Evolutionary conservation across 2,113 vertebrate species (phyloP), one percentile per base, ranked within the genome.

Genomic region (Myrmophylax atrothorax): DNA sequence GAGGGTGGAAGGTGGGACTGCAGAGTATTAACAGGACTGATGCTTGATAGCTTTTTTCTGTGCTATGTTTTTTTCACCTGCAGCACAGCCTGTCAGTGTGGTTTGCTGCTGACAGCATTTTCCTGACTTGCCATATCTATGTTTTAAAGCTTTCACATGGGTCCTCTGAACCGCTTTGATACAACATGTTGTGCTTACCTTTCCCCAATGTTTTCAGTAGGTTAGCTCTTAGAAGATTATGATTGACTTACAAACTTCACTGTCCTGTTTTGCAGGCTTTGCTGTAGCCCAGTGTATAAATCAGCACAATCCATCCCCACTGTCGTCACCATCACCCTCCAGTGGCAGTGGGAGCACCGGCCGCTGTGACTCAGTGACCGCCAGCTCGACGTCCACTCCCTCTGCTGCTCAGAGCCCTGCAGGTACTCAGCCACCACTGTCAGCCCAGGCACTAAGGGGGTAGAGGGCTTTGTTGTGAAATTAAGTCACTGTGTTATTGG

Each of bases 241-340:
- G 46, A 50, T 67, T 59, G 4, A 66, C 10, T 40, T 3, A 5
- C 87, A 46, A 76, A 33, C 5, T 35, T 80, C 14, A 3, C 29
- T 47, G 12, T 91, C 28, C 70, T 93, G 25, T 96, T 95, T 97
- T 95, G 24, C 97, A 99, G 99, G 99, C 84, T 99, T 99, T 69
- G 99, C 99, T 3, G 99, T 99, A 89, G 99, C 99, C 93, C 99
- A 99, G 96, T 99, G 98, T 87, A 97, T 99, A 84, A 98, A 98
- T 68, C 99, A 99, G 96, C 98, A 98, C 92, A 98, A 97, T 80
- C 96, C 98, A 12, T 98, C 98, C 0, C 98, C 99, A 3, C 95
- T 98, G 33, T 98, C 98, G 2, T 99, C 98, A 2, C 98, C 98
- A 1, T 99, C 99, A 1, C 98, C 98, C 29, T 98, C 99, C 96